Percentiles rank a stretch among this genome's conserved stretches.
phyloP scores from a whole-genome alignment of 2,113 vertebrate species.

The Ceuthmochares aereus region DNA sequence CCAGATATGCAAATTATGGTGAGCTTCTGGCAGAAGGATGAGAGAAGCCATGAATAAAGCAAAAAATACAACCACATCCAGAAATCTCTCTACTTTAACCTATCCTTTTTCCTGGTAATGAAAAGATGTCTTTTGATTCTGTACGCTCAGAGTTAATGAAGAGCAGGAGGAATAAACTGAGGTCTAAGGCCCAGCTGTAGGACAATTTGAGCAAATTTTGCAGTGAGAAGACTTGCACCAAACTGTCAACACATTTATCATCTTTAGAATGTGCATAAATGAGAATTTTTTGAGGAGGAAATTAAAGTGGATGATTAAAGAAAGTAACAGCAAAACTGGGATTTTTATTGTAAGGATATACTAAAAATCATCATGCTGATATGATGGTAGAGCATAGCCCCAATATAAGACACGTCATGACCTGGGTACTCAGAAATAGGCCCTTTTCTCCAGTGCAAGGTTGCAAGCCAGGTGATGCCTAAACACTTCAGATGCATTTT shows the following conservation, averaged over 20 bases:
- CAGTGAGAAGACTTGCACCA: not conserved
- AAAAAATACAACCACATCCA: slow-evolving; percentile 8
- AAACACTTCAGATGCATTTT: not conserved
- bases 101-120: not conserved
- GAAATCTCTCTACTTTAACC: not conserved
- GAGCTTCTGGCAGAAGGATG: slow-evolving; percentile 4
- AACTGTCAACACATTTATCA: not conserved
- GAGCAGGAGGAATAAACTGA: not conserved
- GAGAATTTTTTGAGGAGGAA: not conserved
- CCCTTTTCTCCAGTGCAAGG: not conserved
- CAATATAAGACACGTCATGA: accelerated
- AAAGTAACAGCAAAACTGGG: not conserved
- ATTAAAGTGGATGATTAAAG: not conserved
- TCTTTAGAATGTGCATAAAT: not conserved
- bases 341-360: not conserved
- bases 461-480: not conserved
- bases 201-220: not conserved
- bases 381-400: not conserved
- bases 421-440: no score
- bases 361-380: not conserved
- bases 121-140: not conserved
- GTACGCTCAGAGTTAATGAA: not conserved
- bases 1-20: not conserved
- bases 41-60: not conserved
- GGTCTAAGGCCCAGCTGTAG: not conserved